Evolutionary conservation across 92 coral and sea anemone genomes (phyloP), one percentile per base, ranked within the genome.

Genomic region (Epizoanthus illoricatus): DNA sequence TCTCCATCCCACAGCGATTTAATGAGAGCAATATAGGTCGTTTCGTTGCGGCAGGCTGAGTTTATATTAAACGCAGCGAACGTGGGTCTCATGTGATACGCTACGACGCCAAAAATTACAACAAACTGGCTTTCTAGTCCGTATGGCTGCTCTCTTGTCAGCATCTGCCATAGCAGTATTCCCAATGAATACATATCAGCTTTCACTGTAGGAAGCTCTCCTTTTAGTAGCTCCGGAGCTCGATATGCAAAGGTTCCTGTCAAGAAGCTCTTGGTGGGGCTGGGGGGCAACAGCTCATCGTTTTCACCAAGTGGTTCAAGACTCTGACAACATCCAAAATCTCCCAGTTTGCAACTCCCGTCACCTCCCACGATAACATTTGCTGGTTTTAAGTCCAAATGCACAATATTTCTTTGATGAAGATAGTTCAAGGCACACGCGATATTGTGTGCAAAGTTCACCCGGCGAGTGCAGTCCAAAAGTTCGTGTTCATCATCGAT

Each of bases 121-220:
- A 94, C 90, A 75, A 92, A 93, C 69, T 93, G 97, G 76, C 92
- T 93, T 78, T 94, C 94, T 10, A 89, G 92, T 81, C 94, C 95
- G 73, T 94, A 94, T 18, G 98, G 98, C 74, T 89, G 93, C 28
- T 88, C 97, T 81, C 98, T 90, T 9, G 94, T 75, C 9, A 94
- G 91, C 98, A 94, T 90, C 69, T 94, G 98, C 98, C 98, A 94
- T 55, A 94, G 79, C 68, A 96, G 86, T 54, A 94, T 89, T 33
- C 97, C 98, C n/a, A 94, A 87, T 54, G 97, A 90, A 73, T 92
- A 94, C 86, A 94, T 89, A 80, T 94, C 98, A 15, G 98, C 94
- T 73, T 92, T 93, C 12, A 47, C 63, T 20, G 93, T 88, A 2
- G 98, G 97, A 12, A 83, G 87, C 61, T 92, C 98, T 33, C 98